These are phyloP conservation scores for Rhagologus leucostigma DNA, from an alignment of 2,113 vertebrate genomes.

Conservation along the genomic window DNA sequence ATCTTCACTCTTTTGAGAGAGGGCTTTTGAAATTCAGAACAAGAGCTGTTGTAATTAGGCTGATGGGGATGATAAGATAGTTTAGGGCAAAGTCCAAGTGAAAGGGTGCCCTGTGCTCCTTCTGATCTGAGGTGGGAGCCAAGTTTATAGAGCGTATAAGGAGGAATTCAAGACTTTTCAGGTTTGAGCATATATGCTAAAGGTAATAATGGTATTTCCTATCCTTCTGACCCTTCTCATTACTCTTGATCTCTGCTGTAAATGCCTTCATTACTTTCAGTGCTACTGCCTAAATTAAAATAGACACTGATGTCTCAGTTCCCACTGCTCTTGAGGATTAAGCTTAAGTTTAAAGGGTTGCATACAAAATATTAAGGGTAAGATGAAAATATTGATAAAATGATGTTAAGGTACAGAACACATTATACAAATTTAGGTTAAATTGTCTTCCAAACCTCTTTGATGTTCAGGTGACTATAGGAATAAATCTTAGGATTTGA, in stretches of 20 bases:
- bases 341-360: neutral
- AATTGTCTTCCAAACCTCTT: neutral
- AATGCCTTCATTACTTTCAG: neutral
- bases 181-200: neutral
- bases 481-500: neutral
- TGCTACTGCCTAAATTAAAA: neutral
- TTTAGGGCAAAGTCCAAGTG: neutral
- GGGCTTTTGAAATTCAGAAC: neutral
- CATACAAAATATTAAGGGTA: neutral
- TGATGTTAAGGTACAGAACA: neutral
- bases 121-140: neutral
- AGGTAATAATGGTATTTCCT: neutral
- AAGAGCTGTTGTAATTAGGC: neutral
- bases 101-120: neutral
- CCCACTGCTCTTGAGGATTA: neutral
- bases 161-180: neutral
- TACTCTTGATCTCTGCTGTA: neutral
- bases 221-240: neutral
- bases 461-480: neutral
- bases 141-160: neutral
- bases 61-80: neutral
- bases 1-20: neutral
- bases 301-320: neutral
- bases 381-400: neutral
- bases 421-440: neutral